Base-by-base conservation (phyloP, 2,888 invertebrate genomes). In the Stictocephala bisonia region DNA sequence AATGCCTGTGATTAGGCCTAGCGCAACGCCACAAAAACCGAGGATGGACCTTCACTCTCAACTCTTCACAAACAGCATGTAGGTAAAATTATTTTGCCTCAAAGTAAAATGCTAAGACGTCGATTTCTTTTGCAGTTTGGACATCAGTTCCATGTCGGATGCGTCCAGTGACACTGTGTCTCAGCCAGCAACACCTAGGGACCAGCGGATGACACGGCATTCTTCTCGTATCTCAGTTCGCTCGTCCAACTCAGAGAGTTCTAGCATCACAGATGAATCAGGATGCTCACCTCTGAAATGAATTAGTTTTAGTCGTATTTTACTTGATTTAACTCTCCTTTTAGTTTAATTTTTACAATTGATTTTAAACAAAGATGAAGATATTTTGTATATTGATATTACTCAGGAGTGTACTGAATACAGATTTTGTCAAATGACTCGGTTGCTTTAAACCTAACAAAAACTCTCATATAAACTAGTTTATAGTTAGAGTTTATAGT, bases 381-480 rank as follows among this genome's bases (percentile, higher is more conserved):
- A n/a, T n/a, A n/a, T n/a, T n/a, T n/a, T n/a, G n/a, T n/a, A n/a
- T n/a, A n/a, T n/a, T n/a, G n/a, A n/a, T n/a, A n/a, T n/a, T n/a
- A n/a, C n/a, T n/a, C n/a, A n/a, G n/a, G n/a, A n/a, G n/a, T n/a
- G n/a, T n/a, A n/a, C n/a, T n/a, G n/a, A n/a, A 40, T 20, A 13
- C 3, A 53, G 20, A 60, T 40, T 27, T 24, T 4, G 26, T 9
- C 35, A 18, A 22, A 7, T 60, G 60, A 60, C 60, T 60, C 35
- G 60, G 60, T 60, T 60, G 35, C 60, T 35, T 60, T 27, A 60
- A 60, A 60, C 60, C 35, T 60, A 60, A 60, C n/a, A n/a, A n/a
- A n/a, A n/a, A n/a, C n/a, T n/a, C n/a, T n/a, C n/a, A n/a, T n/a
- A n/a, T n/a, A n/a, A n/a, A n/a, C n/a, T n/a, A n/a, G n/a, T n/a